Conservation (phyloP, 1,140 invertebrate genomes). For the Littorina saxatilis region DNA sequence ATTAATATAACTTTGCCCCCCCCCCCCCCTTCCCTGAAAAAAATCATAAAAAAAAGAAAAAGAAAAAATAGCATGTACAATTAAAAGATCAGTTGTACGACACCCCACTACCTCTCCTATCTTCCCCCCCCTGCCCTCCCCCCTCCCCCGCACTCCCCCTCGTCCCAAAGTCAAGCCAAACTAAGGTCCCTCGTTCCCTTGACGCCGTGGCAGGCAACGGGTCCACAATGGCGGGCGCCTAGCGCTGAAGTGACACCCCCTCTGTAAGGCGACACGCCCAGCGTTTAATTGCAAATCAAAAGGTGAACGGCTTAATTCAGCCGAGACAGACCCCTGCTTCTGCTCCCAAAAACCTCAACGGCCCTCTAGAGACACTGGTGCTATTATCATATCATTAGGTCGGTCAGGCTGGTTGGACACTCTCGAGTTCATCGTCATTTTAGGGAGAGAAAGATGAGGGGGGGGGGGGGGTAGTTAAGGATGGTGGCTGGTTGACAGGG, state of each 20-base stretch:
- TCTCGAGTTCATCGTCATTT: too few species aligned
- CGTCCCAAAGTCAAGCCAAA: too few species aligned
- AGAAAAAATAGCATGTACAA: too few species aligned
- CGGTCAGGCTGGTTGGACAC: too few species aligned
- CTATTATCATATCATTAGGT: conserved; percentile 31
- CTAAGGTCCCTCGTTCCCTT: not conserved
- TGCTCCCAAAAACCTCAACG: conserved; percentile 28
- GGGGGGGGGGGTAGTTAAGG: too few species aligned
- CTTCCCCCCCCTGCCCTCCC: not conserved
- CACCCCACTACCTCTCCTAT: not conserved
- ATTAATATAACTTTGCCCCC: not conserved
- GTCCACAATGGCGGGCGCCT: conserved; percentile 5
- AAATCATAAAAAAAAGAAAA: too few species aligned
- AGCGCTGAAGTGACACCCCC: not conserved
- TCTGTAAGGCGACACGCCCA: conserved; percentile 3
- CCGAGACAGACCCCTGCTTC: not conserved
- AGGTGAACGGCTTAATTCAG: conserved; percentile 33
- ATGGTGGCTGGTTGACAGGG: too few species aligned
- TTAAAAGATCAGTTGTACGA: too few species aligned
- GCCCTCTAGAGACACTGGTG: conserved; percentile 10
- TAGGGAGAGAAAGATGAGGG: too few species aligned
- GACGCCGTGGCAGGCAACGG: not conserved
- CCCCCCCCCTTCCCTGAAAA: not conserved
- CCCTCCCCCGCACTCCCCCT: not conserved
- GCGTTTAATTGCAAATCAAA: conserved; percentile 32